Evolutionary conservation across 2,888 invertebrate genomes (phyloP).

Genomic region (Sesia bembeciformis): DNA sequence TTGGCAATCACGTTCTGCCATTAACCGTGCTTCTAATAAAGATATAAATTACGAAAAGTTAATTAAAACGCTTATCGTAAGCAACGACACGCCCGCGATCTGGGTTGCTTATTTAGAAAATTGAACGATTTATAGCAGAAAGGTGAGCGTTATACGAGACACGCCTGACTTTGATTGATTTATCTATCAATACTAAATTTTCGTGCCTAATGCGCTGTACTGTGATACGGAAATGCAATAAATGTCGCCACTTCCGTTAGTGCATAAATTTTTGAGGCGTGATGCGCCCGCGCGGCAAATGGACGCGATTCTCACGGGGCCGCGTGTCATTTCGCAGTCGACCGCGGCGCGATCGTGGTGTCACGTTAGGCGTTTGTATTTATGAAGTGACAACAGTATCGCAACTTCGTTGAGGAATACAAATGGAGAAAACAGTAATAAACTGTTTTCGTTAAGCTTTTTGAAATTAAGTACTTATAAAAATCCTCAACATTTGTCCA

Average conservation of each 20-base stretch:
- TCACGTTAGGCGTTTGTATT: conserved; percentile 2
- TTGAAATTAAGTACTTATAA: too few species aligned
- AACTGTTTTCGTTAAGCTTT: too few species aligned
- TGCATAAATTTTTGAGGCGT: conserved; percentile 30
- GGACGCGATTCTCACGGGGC: conserved; percentile 40
- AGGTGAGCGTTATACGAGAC: conserved; percentile 16
- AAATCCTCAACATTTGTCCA: too few species aligned
- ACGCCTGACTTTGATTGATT: conserved; percentile 38
- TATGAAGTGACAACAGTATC: not conserved
- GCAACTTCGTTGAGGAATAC: not conserved
- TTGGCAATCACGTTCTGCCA: conserved; percentile 54
- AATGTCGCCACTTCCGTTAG: conserved; percentile 37
- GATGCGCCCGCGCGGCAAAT: conserved; percentile 30
- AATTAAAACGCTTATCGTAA: conserved; percentile 64
- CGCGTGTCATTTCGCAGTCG: conserved; percentile 6
- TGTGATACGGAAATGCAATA: conserved; percentile 37
- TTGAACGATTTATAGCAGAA: conserved; percentile 56
- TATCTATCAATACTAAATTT: conserved; percentile 6
- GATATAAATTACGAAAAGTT: conserved; percentile 70
- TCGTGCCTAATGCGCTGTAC: conserved; percentile 1
- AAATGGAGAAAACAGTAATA: too few species aligned
- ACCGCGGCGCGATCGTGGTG: conserved; percentile 5
- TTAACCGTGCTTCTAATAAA: conserved; percentile 56
- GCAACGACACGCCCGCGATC: conserved; percentile 30
- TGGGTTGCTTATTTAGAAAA: conserved; percentile 38